Evolutionary conservation across 2,888 invertebrate species (phyloP).

Genomic region (Caenorhabditis japonica): DNA sequence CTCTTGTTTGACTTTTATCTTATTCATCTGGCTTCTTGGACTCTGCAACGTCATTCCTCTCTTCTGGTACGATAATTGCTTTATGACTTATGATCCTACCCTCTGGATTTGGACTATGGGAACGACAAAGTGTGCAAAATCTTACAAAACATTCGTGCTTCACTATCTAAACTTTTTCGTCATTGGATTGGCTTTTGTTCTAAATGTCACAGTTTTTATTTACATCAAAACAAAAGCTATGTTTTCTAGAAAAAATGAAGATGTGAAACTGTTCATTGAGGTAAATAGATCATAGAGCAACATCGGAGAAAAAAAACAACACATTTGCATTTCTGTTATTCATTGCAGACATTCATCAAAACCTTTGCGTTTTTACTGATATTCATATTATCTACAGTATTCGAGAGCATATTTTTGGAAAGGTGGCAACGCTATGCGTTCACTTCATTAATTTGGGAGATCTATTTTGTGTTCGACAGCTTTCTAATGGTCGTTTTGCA

Average conservation of each 20-base stretch:
- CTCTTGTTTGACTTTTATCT: conserved; percentile 1
- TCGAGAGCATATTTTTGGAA: neutral
- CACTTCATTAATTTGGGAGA: conserved; percentile 12
- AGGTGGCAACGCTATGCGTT: conserved; percentile 17
- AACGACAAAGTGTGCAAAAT: conserved; percentile 30
- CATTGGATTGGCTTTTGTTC: neutral
- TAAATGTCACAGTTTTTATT: neutral
- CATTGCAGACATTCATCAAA: conserved; percentile 3
- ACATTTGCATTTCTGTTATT: neutral
- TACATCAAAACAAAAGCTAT: neutral
- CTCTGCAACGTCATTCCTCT: conserved; percentile 39
- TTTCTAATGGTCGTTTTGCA: conserved; percentile 1
- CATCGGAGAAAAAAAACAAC: neutral
- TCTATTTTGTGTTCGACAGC: conserved; percentile 28
- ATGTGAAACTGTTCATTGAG: conserved; percentile 1
- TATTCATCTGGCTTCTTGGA: conserved; percentile 37
- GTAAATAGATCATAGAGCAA: no score
- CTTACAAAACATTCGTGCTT: conserved; percentile 1
- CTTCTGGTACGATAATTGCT: conserved; percentile 50
- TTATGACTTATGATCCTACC: conserved; percentile 31
- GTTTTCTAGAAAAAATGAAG: neutral
- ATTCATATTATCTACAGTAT: neutral
- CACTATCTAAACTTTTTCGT: conserved; percentile 7
- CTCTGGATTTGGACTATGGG: conserved; percentile 47
- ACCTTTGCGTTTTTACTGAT: conserved; percentile 4